Percentiles rank a stretch among this genome's conserved stretches.
phyloP scores from a whole-genome alignment of 2,113 vertebrate species.

The Rana temporaria region DNA sequence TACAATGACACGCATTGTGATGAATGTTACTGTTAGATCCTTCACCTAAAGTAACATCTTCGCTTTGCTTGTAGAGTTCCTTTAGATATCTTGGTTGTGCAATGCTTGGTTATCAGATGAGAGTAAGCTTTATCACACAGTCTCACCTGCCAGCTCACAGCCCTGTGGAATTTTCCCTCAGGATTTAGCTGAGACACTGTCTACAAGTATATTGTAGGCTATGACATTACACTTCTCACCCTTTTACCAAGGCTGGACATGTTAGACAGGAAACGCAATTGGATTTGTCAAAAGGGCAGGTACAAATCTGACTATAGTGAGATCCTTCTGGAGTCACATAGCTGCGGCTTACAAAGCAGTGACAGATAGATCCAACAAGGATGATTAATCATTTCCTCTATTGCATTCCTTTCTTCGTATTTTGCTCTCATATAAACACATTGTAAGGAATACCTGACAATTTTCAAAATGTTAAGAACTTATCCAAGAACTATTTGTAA shows the following conservation, averaged over 20 bases:
- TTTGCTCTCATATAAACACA: neutral
- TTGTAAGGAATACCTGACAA: neutral
- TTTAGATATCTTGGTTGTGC: too few species aligned
- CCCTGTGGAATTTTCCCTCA: neutral
- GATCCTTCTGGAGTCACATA: neutral
- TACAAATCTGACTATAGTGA: too few species aligned
- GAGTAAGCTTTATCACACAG: neutral
- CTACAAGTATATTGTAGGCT: neutral
- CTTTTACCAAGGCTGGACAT: neutral
- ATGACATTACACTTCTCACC: neutral
- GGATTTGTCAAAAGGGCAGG: too few species aligned
- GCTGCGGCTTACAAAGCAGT: too few species aligned
- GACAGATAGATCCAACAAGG: neutral
- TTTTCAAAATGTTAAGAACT: too few species aligned
- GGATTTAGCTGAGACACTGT: neutral
- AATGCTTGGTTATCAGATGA: too few species aligned
- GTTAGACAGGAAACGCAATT: neutral
- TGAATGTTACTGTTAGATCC: too few species aligned
- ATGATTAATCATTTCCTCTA: slow-evolving; percentile 15
- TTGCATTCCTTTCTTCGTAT: neutral
- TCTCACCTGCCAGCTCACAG: neutral
- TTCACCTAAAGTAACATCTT: too few species aligned
- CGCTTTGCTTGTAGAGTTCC: too few species aligned
- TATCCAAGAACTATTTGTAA: too few species aligned
- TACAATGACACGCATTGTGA: too few species aligned